These are phyloP conservation scores for Tinea pellionella DNA, from an alignment of 2,888 invertebrate species.

Conservation along the genomic window DNA sequence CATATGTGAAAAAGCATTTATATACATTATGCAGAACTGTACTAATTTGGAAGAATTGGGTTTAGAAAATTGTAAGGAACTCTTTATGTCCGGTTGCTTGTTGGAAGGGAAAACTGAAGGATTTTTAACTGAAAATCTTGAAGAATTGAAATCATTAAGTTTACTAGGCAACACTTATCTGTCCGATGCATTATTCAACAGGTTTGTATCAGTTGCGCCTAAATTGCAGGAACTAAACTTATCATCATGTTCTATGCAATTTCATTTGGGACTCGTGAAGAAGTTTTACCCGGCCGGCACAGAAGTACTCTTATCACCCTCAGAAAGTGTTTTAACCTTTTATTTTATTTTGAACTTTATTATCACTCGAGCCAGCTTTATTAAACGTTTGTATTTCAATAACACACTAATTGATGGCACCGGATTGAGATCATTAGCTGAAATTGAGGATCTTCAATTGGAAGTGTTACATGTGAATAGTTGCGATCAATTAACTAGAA, in stretches of 20 bases:
- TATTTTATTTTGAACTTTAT: slow-evolving; percentile 72
- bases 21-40: slow-evolving; percentile 67
- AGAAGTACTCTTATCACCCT: slow-evolving; percentile 52
- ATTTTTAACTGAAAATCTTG: slow-evolving; percentile 48
- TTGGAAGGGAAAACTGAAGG: slow-evolving; percentile 71
- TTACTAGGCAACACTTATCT: slow-evolving; percentile 77
- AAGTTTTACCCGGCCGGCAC: slow-evolving; percentile 72
- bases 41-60: slow-evolving; percentile 68
- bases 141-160: slow-evolving; percentile 68
- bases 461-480: slow-evolving; percentile 60
- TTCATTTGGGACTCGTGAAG: slow-evolving; percentile 75
- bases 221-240: slow-evolving; percentile 72
- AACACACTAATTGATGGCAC: slow-evolving; percentile 75
- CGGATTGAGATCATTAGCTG: slow-evolving; percentile 66
- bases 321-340: slow-evolving; percentile 79
- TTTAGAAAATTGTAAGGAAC: slow-evolving; percentile 74
- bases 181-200: slow-evolving; percentile 78
- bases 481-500: slow-evolving; percentile 74
- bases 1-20: slow-evolving; percentile 73
- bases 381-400: slow-evolving; percentile 74
- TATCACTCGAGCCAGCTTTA: slow-evolving; percentile 51
- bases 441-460: slow-evolving; percentile 61
- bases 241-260: slow-evolving; percentile 76
- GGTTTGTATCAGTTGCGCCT: slow-evolving; percentile 72
- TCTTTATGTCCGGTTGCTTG: slow-evolving; percentile 80